Conservation (phyloP, 2,888 invertebrate species). For the Sinodicranocentrus sp. region DNA sequence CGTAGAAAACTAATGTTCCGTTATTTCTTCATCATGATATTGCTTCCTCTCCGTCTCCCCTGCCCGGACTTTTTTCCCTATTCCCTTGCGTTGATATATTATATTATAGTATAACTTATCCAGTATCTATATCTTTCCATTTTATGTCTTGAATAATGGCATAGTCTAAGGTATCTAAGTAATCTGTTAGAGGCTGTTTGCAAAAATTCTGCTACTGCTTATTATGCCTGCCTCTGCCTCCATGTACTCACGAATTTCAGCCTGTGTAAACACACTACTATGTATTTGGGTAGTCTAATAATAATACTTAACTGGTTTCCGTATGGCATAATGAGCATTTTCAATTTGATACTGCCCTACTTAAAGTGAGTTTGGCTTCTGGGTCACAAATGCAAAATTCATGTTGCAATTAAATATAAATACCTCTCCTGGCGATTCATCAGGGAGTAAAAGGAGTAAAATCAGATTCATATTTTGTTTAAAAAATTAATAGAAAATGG, state of each 20-base stretch:
- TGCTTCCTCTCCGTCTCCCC: slow-evolving; percentile 31
- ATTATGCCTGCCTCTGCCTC: not conserved
- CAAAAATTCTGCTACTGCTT: slow-evolving; percentile 29
- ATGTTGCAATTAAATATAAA: too few relatives aligned
- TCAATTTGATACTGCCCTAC: too few relatives aligned
- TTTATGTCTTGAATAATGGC: slow-evolving; percentile 22
- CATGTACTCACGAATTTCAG: too few relatives aligned
- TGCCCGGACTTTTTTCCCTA: slow-evolving; percentile 4
- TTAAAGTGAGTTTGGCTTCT: too few relatives aligned
- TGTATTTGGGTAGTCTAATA: not conserved
- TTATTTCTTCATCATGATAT: slow-evolving; percentile 54
- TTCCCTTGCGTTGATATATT: slow-evolving; percentile 21
- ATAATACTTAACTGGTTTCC: slow-evolving; percentile 28
- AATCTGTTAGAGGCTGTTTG: slow-evolving; percentile 31
- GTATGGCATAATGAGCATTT: too few relatives aligned
- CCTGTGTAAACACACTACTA: too few relatives aligned
- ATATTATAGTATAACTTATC: slow-evolving; percentile 25
- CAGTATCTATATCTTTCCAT: slow-evolving; percentile 17
- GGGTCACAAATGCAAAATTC: too few relatives aligned
- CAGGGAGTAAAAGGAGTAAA: too few relatives aligned
- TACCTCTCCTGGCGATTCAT: too few relatives aligned
- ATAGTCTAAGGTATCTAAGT: slow-evolving; percentile 1
- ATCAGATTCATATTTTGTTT: too few relatives aligned
- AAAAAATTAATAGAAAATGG: too few relatives aligned
- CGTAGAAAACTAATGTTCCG: slow-evolving; percentile 52